Base-by-base conservation (phyloP, 2,113 vertebrate species). In the Scomber scombrus region DNA sequence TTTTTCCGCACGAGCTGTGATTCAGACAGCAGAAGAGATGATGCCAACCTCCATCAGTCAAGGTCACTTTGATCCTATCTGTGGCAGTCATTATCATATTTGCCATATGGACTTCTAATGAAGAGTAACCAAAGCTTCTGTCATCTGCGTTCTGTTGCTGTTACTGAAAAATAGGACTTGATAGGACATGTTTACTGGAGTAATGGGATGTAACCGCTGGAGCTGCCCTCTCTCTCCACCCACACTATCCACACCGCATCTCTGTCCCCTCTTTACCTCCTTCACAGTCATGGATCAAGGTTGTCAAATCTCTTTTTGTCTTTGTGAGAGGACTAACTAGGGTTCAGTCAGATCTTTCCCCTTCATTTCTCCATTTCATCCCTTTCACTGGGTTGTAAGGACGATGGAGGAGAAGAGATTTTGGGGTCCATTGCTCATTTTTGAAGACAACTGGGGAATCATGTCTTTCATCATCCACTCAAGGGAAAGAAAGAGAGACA, bases 71-170 rank as follows among this genome's bases (percentile, higher is more conserved):
- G 89, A 89, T 87, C 56, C 23, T 73, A 43, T 87, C 84, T 64
- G 79, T 84, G 85, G 65, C 66, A 75, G 84, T 63, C 85, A 81
- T 89, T 84, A 88, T 86, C 90, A 79, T 82, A 84, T 82, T 68
- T 79, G 77, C 91, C 91, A 87, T 89, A 91, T 88, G 88, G 88
- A 57, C 82, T 63, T 81, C 23, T 92, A 90, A 90, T 92, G 91
- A 91, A 86, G 90, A 88, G 81, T 79, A 85, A 82, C 81, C 81
- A 62, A 62, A 72, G 74, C 88, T 81, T 85, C 86, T 92, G 85
- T 90, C 85, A 64, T 71, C 11, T 52, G 65, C 23, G 61, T 60
- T 85, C 80, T 85, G 81, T 80, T 60, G 82, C 70, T 50, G 51
- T 50, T 34, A 51, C 69, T 80, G 87, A 75, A 79, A 90, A 88